A percentile compares a stretch with the other conserved stretches of the same genome.
phyloP scores from a whole-genome alignment of 1,140 invertebrate genomes.

The Asbolus verrucosus region DNA sequence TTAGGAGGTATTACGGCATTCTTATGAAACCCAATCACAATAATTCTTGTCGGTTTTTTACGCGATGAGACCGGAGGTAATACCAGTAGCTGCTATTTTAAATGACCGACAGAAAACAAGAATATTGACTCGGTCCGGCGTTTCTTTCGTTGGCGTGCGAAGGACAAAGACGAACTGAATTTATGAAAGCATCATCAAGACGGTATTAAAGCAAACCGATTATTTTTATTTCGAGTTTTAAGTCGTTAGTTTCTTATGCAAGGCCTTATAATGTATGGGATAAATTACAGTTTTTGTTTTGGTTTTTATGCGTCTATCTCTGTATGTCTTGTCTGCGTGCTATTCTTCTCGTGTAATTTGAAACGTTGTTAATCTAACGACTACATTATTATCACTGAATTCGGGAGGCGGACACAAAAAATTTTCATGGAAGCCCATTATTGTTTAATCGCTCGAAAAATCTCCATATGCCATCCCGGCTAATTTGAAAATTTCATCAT shows the following conservation, averaged over 20 bases:
- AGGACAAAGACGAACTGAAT: slow-evolving; percentile 3
- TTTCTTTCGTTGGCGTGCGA: slow-evolving; percentile 14
- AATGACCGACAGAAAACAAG: slow-evolving; percentile 33
- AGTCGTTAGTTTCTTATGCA: slow-evolving; percentile 37
- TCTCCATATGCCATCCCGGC: not conserved
- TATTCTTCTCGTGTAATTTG: slow-evolving; percentile 22
- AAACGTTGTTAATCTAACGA: slow-evolving; percentile 21
- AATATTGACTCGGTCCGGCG: slow-evolving; percentile 5
- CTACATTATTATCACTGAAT: not conserved
- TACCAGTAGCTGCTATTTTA: slow-evolving; percentile 37
- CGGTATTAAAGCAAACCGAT: slow-evolving; percentile 36
- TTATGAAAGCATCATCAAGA: slow-evolving; percentile 36
- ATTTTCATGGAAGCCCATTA: no score
- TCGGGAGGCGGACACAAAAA: not conserved
- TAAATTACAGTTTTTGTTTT: slow-evolving; percentile 20
- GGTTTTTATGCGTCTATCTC: slow-evolving; percentile 33
- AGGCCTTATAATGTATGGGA: slow-evolving; percentile 23
- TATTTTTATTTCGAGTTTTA: slow-evolving; percentile 38
- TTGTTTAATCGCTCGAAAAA: no score
- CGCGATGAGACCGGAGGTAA: slow-evolving; percentile 29
- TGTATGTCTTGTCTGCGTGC: slow-evolving; percentile 16
- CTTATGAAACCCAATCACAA: slow-evolving; percentile 25
- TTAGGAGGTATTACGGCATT: slow-evolving; percentile 30
- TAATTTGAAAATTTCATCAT: slow-evolving; percentile 6
- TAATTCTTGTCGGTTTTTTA: slow-evolving; percentile 29